A percentile compares a stretch with the other conserved stretches of the same genome.
phyloP scores from a whole-genome alignment of 2,888 invertebrate species.

The Tenodera sinensis region DNA sequence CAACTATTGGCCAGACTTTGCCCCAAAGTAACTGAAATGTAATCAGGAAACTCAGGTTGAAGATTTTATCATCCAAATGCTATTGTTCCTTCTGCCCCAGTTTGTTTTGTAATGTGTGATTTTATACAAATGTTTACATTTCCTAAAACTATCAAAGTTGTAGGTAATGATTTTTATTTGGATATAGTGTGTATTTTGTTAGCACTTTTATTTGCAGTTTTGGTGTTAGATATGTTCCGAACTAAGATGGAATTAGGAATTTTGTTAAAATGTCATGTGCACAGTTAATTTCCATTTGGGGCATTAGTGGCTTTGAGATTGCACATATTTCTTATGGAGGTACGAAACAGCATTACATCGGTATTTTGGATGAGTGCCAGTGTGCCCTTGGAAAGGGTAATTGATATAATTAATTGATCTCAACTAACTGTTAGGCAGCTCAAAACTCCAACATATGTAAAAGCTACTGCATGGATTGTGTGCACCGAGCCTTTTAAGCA shows the following conservation, averaged over 20 bases:
- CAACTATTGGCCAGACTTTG: slow-evolving; percentile 98
- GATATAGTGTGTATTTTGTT: not conserved
- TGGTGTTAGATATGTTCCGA: not conserved
- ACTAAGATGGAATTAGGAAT: not conserved
- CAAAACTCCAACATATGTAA: not conserved
- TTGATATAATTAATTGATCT: not conserved
- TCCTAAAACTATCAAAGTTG: not conserved
- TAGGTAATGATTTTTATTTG: not conserved
- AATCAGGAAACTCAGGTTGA: not conserved
- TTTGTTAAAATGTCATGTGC: not conserved
- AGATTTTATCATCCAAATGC: slow-evolving; percentile 24
- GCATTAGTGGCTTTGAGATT: not conserved
- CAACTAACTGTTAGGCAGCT: not conserved
- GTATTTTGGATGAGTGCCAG: not conserved
- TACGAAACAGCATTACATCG: not conserved
- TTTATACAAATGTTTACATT: not conserved
- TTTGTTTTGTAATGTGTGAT: not conserved
- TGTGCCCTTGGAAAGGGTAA: not conserved
- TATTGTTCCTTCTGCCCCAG: not conserved
- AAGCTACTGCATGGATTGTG: not conserved
- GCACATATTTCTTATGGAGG: not conserved
- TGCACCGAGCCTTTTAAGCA: not conserved
- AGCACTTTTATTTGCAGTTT: not conserved
- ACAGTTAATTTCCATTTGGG: not conserved
- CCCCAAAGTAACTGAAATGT: slow-evolving; percentile 61